Base-by-base conservation (phyloP, 2,888 invertebrate genomes). In the Pteria penguin region DNA sequence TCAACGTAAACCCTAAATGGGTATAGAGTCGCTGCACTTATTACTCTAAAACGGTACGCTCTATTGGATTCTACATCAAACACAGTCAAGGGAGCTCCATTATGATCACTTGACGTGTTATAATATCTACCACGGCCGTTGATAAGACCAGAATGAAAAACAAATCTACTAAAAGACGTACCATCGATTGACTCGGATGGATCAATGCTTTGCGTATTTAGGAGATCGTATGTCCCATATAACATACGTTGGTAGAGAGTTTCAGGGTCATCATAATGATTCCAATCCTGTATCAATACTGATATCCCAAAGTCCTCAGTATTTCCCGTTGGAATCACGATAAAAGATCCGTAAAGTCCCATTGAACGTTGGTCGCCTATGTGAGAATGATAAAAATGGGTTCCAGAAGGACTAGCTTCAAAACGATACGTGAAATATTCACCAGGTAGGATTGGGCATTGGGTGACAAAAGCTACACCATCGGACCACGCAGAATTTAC, bases 351-450 rank as follows among this genome's bases (percentile, higher is more conserved):
- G 58, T 77, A 80, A 11, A 86, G 61, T 1, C 86, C 86, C 74
- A 81, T 81, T 11, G 74, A 76, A 52, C 84, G 75, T 72, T 87
- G 87, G 60, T 79, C 74, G 1, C 79, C 79, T 5, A 85, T 75
- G 72, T 87, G 86, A 8, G 85, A 78, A 66, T 87, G 86, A 63
- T 84, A 87, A 75, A 83, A 83, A 65, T 52, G 60, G 5, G 86
- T 87, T 1, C 87, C 87, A 2, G 72, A 70, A 5, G 82, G 84
- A 8, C 63, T 60, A 0, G 82, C 82, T 1, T 63, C 76, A 65
- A 86, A 86, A n/a, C 74, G 62, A 61, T 88, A 84, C 11, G 81
- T 84, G 62, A 84, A 87, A 0, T 66, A 76, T 27, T 83, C 79
- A 1, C 80, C 79, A 1, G 86, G 84, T 2, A 74, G 67, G 22